phyloP scores from a whole-genome alignment of 1,140 invertebrate genomes.

The Eurosta solidaginis region DNA sequence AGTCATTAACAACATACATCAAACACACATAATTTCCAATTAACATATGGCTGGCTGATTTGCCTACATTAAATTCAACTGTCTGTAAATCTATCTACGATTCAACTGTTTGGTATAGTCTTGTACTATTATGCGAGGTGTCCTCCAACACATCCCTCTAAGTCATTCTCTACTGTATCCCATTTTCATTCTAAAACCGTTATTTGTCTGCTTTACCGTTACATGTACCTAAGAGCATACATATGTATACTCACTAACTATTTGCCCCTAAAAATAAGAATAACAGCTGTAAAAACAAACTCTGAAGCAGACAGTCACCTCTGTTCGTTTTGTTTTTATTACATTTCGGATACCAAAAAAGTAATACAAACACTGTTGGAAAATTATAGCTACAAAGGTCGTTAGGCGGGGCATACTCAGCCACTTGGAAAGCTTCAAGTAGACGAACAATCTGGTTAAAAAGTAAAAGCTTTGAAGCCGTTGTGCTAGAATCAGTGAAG shows the following conservation, averaged over 20 bases:
- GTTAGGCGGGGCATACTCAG: background rate
- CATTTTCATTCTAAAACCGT: slow-evolving; percentile 1
- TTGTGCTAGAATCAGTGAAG: background rate
- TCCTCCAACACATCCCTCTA: background rate
- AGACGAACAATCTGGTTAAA: background rate
- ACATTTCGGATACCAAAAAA: background rate
- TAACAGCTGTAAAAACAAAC: background rate
- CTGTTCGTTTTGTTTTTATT: background rate
- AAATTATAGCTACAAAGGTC: background rate
- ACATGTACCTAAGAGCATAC: background rate
- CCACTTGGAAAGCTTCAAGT: background rate
- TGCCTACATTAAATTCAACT: background rate
- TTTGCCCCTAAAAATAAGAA: background rate
- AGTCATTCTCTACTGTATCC: background rate
- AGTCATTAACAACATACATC: background rate
- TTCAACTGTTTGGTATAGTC: background rate
- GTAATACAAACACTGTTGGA: background rate
- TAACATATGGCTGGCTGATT: background rate
- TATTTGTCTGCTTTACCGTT: background rate
- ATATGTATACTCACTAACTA: no score
- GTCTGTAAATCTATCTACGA: background rate
- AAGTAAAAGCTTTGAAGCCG: background rate
- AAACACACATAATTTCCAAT: background rate
- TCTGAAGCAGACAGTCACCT: background rate
- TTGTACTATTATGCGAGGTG: background rate